These are phyloP conservation scores for Plagodis pulveraria DNA, from an alignment of 2,888 invertebrate genomes.

Conservation along the genomic window DNA sequence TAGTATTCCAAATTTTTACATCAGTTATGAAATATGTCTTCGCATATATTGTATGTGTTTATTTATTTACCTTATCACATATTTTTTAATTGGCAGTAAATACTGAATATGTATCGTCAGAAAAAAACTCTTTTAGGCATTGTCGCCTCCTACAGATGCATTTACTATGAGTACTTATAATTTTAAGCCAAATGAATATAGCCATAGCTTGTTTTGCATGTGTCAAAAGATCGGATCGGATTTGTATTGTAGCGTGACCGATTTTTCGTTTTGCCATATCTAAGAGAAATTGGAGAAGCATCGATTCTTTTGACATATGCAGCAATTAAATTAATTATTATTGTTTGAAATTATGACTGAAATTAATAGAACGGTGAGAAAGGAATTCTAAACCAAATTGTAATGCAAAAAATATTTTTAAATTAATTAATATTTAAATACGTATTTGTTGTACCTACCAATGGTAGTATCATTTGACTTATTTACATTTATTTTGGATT, in stretches of 20 bases:
- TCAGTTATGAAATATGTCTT: too few relatives aligned
- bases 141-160: constrained; percentile 5
- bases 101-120: too few relatives aligned
- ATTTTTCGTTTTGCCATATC: too few relatives aligned
- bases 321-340: background rate
- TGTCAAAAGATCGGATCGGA: constrained; percentile 1
- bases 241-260: too few relatives aligned
- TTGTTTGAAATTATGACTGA: background rate
- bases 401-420: too few relatives aligned
- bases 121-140: too few relatives aligned
- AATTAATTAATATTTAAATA: too few relatives aligned
- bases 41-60: too few relatives aligned
- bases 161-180: constrained; percentile 1
- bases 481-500: constrained; percentile 24
- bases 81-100: too few relatives aligned
- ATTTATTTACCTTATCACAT: too few relatives aligned
- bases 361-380: constrained; percentile 4
- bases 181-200: constrained; percentile 19
- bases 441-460: constrained; percentile 7
- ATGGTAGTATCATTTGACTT: background rate
- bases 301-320: constrained; percentile 2
- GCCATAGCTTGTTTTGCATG: constrained; percentile 13
- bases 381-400: background rate
- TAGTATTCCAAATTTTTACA: too few relatives aligned
- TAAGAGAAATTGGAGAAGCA: constrained; percentile 4